Evolutionary conservation across 2,797 vertebrate species (phyloP), one percentile per base, ranked within the genome.

Genomic region (Zenarchopterus dispar): DNA sequence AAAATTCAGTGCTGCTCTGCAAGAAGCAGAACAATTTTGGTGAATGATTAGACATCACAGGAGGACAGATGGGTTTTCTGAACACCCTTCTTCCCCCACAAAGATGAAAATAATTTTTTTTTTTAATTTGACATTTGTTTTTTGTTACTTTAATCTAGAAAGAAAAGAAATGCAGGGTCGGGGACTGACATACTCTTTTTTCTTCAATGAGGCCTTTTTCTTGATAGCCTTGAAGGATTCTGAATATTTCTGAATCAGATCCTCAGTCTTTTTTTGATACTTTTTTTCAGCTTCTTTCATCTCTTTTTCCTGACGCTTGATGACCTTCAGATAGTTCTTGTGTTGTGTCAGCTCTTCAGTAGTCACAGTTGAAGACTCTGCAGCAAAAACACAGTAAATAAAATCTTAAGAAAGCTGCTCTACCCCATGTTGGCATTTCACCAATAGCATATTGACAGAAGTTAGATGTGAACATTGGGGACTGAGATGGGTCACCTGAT

Each of bases 241-340:
- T 0, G 87, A 82, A 47, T 95, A 94, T 84, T 94, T 96, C 85
- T 96, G 95, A 77, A 95, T 88, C 65, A 97, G 82, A 52, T 98
- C 96, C 71, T 97, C 96, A 53, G 78, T 85, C 71, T 94, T 95
- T 90, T 96, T 96, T 73, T 90, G 90, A 64, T 89, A 89, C 26
- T 95, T 98, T 76, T 91, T 92, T 70, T 97, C 95, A 77, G 93
- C 55, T 21, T 97, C 96, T 81, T 93, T 95, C 74, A 96, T 80
- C 42, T 99, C 97, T 75, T 93, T 96, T 86, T 97, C 96, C n/a
- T 99, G 97, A 24, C 93, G 95, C 87, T 95, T 96, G 87, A 93
- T 83, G 86, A 97, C 89, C 91, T 97, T 99, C 84, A 93, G 68
- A 67, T 96, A 93, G 77, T 88, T 91, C 81, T 98, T 97, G 88